Conservation (phyloP, 1,140 invertebrate species). For the Saccostrea echinata region DNA sequence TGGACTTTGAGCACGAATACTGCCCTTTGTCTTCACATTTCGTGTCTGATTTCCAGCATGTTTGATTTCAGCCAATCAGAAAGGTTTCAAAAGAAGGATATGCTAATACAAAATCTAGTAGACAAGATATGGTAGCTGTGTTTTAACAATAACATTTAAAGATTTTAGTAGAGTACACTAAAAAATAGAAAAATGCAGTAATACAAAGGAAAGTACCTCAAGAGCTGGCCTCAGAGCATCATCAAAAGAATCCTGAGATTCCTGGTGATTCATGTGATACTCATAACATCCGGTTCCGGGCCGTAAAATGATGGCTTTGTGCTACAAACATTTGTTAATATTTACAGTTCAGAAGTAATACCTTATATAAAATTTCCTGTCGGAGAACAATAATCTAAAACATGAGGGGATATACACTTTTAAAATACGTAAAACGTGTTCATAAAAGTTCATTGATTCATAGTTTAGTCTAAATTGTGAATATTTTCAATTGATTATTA, state of each 20-base stretch:
- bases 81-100: no score
- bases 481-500: no score
- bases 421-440: not conserved
- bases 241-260: slow-evolving; percentile 29
- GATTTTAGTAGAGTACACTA: no score
- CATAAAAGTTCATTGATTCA: not conserved
- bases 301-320: slow-evolving; percentile 54
- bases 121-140: no score
- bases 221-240: slow-evolving; percentile 27
- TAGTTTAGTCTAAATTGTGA: not conserved
- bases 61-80: no score
- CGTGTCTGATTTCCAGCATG: no score
- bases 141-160: no score
- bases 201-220: slow-evolving; percentile 9
- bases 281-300: slow-evolving; percentile 55
- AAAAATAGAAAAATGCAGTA: no score
- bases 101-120: no score
- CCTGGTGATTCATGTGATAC: slow-evolving; percentile 58
- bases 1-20: no score
- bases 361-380: not conserved
- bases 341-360: not conserved
- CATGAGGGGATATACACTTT: no score
- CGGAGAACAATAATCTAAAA: not conserved
- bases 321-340: slow-evolving; percentile 16
- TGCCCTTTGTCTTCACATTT: no score